Evolutionary conservation across 2,797 vertebrate genomes (phyloP).

Genomic region (Petrocephalus schoutedeni): DNA sequence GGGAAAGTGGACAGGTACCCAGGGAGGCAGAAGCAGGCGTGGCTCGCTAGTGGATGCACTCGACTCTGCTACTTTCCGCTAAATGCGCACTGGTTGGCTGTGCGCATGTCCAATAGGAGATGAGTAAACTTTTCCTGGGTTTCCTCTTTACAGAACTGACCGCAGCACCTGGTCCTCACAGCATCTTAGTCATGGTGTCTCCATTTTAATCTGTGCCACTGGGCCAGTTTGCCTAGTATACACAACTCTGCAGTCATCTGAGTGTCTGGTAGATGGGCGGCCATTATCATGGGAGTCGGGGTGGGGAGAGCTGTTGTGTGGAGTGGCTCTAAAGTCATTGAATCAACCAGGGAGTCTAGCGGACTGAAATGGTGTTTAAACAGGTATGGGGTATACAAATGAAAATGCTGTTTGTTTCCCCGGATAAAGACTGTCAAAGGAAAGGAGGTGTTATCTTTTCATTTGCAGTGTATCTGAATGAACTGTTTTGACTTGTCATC

Average conservation of each 20-base stretch:
- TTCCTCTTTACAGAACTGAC: background rate
- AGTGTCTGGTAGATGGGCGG: background rate
- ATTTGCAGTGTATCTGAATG: background rate
- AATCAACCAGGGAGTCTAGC: background rate
- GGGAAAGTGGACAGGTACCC: background rate
- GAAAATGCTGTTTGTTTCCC: background rate
- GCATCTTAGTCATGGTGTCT: background rate
- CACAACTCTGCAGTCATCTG: background rate
- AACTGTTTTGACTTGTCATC: background rate
- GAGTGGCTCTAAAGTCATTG: background rate
- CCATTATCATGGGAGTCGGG: background rate
- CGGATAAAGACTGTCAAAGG: background rate
- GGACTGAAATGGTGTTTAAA: background rate
- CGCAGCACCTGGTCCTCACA: background rate
- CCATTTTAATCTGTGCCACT: constrained; percentile 5
- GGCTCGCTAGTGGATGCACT: background rate
- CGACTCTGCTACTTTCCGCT: background rate
- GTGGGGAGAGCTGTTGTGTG: background rate
- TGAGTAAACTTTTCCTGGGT: background rate
- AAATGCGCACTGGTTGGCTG: background rate
- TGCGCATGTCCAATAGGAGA: background rate
- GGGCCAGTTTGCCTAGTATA: background rate
- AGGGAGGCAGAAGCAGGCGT: background rate
- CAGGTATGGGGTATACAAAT: background rate
- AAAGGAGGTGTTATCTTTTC: background rate